Evolutionary conservation across 1,140 invertebrate species (phyloP).

Genomic region (Lordiphosa clarofinis): DNA sequence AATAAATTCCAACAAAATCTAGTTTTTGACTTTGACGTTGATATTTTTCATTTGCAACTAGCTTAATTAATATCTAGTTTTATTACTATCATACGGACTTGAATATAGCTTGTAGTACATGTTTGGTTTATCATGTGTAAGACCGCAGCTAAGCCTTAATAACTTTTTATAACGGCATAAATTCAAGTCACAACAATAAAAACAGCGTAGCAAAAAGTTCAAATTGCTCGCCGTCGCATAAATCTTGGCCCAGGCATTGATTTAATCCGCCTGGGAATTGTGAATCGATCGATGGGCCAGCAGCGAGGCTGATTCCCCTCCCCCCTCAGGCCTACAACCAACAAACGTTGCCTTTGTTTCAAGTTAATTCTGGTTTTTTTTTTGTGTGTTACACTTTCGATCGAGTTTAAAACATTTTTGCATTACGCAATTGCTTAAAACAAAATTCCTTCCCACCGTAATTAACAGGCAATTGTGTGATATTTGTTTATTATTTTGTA

Average conservation of each 20-base stretch:
- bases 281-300: conserved; percentile 35
- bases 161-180: conserved; percentile 69
- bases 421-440: conserved; percentile 50
- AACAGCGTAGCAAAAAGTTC: conserved; percentile 24
- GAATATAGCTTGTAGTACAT: conserved; percentile 25
- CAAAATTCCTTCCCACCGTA: conserved; percentile 47
- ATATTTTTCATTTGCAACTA: neutral
- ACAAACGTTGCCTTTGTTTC: conserved; percentile 14
- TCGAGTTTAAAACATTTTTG: conserved; percentile 1
- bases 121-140: conserved; percentile 35
- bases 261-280: conserved; percentile 74
- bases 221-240: conserved; percentile 58
- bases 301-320: neutral
- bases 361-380: conserved; percentile 21
- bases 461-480: conserved; percentile 54
- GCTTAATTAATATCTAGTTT: too few species aligned
- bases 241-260: conserved; percentile 49
- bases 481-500: conserved; percentile 10
- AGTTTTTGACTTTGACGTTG: too few species aligned
- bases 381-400: conserved; percentile 20
- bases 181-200: conserved; percentile 44
- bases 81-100: too few species aligned
- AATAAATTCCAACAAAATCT: too few species aligned
- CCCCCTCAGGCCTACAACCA: neutral
- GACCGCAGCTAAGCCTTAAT: conserved; percentile 51